Evolutionary conservation across 2,113 vertebrate species (phyloP).

Genomic region (Leuciscus idus): DNA sequence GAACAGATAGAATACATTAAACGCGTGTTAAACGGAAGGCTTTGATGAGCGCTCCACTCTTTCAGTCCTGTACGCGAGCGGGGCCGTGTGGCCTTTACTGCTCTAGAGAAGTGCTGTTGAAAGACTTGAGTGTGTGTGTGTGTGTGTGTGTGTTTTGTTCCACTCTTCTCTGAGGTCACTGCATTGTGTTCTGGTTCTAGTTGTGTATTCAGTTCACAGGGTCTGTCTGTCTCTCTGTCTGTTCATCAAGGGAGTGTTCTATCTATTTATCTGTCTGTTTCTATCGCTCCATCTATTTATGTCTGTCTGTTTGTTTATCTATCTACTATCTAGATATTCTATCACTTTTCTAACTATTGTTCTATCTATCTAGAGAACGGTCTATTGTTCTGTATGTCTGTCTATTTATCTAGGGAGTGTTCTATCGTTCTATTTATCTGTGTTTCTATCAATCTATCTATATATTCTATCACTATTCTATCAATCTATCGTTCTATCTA

Average conservation of each 20-base stretch:
- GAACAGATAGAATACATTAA: conserved; percentile 46
- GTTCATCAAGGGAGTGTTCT: no score
- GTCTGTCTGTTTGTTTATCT: background rate
- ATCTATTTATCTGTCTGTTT: background rate
- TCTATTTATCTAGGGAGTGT: background rate
- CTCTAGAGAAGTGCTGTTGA: conserved; percentile 44
- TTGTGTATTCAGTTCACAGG: background rate
- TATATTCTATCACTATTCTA: background rate
- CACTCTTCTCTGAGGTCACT: conserved; percentile 17
- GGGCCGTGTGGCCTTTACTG: conserved; percentile 13
- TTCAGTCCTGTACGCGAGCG: background rate
- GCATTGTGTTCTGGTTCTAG: background rate
- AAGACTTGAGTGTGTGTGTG: conserved; percentile 30
- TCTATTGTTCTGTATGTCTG: background rate
- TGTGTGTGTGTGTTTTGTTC: conserved; percentile 16
- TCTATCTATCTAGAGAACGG: background rate
- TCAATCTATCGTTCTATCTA: background rate
- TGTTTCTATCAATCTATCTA: background rate
- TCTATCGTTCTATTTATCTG: background rate
- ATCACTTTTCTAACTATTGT: no score
- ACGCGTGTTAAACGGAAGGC: conserved; percentile 41
- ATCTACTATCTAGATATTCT: background rate
- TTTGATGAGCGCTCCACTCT: conserved; percentile 38
- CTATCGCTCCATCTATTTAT: background rate
- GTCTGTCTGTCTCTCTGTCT: no score